Percentiles rank a stretch among this genome's conserved stretches.
Evolutionary conservation across 2,888 invertebrate genomes (phyloP).

Genomic region (Pyrrhia umbra): DNA sequence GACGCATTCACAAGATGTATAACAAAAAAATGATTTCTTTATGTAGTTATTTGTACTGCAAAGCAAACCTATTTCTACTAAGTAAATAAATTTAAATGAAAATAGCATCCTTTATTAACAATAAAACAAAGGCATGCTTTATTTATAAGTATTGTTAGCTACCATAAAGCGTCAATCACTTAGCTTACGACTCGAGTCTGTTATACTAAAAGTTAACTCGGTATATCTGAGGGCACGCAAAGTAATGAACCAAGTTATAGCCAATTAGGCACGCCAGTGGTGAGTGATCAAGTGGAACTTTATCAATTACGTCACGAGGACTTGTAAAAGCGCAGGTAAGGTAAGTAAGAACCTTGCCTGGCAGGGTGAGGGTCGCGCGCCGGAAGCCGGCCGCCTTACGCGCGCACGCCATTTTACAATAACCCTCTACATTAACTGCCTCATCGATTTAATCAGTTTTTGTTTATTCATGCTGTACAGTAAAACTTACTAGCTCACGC

Average conservation of each 20-base stretch:
- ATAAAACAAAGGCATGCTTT: slow-evolving; percentile 27
- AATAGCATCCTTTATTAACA: slow-evolving; percentile 22
- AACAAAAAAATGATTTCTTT: slow-evolving; percentile 11
- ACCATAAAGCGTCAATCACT: slow-evolving; percentile 56
- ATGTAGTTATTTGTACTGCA: neutral
- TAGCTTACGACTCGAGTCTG: slow-evolving; percentile 51
- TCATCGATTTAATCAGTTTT: slow-evolving; percentile 71
- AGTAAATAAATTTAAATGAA: slow-evolving; percentile 16
- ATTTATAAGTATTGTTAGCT: slow-evolving; percentile 38
- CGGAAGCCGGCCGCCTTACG: slow-evolving; percentile 73
- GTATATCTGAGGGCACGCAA: slow-evolving; percentile 35
- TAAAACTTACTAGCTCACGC: slow-evolving; percentile 45
- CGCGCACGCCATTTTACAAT: slow-evolving; percentile 81
- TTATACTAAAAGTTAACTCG: slow-evolving; percentile 26
- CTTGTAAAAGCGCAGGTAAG: slow-evolving; percentile 55
- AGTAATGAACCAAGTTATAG: slow-evolving; percentile 53
- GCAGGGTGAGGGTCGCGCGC: slow-evolving; percentile 71
- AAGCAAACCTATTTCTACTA: neutral
- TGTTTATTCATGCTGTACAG: slow-evolving; percentile 62
- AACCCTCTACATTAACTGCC: slow-evolving; percentile 69
- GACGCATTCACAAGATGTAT: too few species aligned
- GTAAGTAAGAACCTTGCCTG: slow-evolving; percentile 65
- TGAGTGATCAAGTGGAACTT: slow-evolving; percentile 63
- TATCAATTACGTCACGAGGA: slow-evolving; percentile 60
- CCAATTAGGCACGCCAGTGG: slow-evolving; percentile 49